Base-by-base conservation (phyloP, 2,797 vertebrate species). In the Petrocephalus sullivani region DNA sequence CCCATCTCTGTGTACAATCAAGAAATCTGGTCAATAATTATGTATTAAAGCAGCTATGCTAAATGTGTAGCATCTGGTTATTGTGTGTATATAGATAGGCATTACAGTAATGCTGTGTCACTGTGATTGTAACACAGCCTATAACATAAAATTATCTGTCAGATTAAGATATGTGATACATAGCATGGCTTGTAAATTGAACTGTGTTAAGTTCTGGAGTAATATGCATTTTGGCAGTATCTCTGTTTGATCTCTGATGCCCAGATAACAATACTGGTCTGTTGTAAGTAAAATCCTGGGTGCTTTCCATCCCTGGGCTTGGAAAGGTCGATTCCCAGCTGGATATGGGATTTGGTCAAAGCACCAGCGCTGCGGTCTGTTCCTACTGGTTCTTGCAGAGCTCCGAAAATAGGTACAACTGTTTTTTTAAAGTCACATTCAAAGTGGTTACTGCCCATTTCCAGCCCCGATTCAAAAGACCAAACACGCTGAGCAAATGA, bases 311-410 rank as follows among this genome's bases (percentile, higher is more conserved):
- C 16, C 85, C 33, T 60, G 85, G 14, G 12, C n/a, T 41, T 14
- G 2, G 85, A 58, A 86, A 60, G 54, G 85, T 86, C 14, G 33
- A n/a, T 19, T 60, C 85, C 57, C 54, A 86, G 82, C 33, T 86
- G 85, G 85, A 60, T 37, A 58, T 19, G 0, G 33, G 85, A 86
- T 60, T 86, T 58, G 85, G 85, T 86, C 56, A 86, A 86, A 86
- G 53, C 28, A 37, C 12, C 23, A 60, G 9, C 54, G 9, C 16
- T 54, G 83, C 19, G 21, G 53, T 57, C 53, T 37, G 85, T 60
- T 37, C 53, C 51, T 57, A 46, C 53, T 41, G 33, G 56, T n/a
- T 86, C 28, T 60, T 56, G 53, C 37, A 60, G 56, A 46, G 85
- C 84, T 86, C 21, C 2, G 54, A 60, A 86, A 86, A 86, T 86